Evolutionary conservation across 2,113 vertebrate genomes (phyloP).

Genomic region (Sphyrna mokarran): DNA sequence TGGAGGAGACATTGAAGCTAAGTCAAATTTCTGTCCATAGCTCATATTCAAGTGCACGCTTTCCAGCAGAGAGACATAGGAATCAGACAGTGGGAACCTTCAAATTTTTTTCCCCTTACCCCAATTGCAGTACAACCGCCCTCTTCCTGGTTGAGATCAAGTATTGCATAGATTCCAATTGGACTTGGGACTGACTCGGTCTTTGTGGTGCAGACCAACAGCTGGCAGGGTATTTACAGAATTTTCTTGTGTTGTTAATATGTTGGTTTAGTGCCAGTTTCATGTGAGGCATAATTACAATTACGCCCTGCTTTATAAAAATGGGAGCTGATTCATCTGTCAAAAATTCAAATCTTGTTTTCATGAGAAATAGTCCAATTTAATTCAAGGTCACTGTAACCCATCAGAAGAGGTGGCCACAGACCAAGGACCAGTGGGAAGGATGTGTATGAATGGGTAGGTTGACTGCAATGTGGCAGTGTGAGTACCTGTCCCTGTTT

Average conservation of each 20-base stretch:
- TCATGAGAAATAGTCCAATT: background rate
- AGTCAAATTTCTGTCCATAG: too few relatives aligned
- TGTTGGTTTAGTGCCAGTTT: background rate
- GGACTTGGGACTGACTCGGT: background rate
- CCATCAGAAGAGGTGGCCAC: background rate
- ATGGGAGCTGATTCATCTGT: background rate
- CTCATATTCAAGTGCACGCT: background rate
- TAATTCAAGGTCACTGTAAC: background rate
- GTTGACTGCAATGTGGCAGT: background rate
- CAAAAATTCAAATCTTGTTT: constrained; percentile 1
- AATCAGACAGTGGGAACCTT: too few relatives aligned
- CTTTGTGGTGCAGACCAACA: background rate
- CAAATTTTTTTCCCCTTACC: background rate
- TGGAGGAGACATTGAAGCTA: background rate
- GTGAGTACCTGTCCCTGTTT: background rate
- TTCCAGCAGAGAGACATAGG: background rate
- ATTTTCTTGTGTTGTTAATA: background rate
- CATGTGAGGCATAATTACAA: background rate
- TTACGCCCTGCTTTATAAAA: background rate
- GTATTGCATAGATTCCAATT: background rate
- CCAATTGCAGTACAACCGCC: background rate
- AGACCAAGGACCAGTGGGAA: background rate
- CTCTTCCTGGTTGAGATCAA: background rate
- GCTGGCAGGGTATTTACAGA: background rate
- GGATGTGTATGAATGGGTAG: background rate